phyloP scores from a whole-genome alignment of 2,888 invertebrate genomes.

The Idaea aversata region DNA sequence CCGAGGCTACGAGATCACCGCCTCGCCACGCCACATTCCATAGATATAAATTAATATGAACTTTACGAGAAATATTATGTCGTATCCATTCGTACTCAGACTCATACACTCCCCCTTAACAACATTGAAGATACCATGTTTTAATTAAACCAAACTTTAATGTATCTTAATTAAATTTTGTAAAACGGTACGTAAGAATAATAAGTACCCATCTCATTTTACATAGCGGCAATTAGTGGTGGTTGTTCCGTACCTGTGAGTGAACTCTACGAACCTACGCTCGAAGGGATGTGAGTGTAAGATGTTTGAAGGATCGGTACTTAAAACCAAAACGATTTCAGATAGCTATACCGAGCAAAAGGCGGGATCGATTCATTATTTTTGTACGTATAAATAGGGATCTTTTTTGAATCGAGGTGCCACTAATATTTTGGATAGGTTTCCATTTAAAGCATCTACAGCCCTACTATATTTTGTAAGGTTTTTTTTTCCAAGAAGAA shows the following conservation, averaged over 20 bases:
- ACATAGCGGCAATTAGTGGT: slow-evolving; percentile 22
- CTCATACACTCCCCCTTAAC: slow-evolving; percentile 20
- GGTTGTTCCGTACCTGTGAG: slow-evolving; percentile 17
- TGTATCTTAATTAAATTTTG: slow-evolving; percentile 19
- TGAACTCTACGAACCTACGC: slow-evolving; percentile 18
- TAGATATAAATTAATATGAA: slow-evolving; percentile 44
- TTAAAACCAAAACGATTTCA: slow-evolving; percentile 44
- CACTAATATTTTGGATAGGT: no score
- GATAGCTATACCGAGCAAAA: slow-evolving; percentile 27
- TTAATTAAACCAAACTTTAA: slow-evolving; percentile 39
- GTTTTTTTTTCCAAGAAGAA: no score
- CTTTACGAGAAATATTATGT: slow-evolving; percentile 20
- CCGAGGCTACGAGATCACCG: slow-evolving; percentile 41
- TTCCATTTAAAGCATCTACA: not conserved
- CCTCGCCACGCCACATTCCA: slow-evolving; percentile 48
- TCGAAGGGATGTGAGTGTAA: slow-evolving; percentile 36
- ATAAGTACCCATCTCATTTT: slow-evolving; percentile 20
- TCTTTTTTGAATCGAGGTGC: not conserved
- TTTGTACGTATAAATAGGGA: slow-evolving; percentile 32
- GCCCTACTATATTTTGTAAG: not conserved
- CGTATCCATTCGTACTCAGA: slow-evolving; percentile 31
- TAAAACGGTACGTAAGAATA: slow-evolving; percentile 19
- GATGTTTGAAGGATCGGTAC: slow-evolving; percentile 44
- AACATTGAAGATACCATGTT: slow-evolving; percentile 27
- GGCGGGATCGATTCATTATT: slow-evolving; percentile 24